Percentiles rank a stretch among this genome's conserved stretches.
These are phyloP conservation scores for Neosilurus hyrtlii DNA, from an alignment of 2,797 vertebrate genomes.

Conservation along the genomic window DNA sequence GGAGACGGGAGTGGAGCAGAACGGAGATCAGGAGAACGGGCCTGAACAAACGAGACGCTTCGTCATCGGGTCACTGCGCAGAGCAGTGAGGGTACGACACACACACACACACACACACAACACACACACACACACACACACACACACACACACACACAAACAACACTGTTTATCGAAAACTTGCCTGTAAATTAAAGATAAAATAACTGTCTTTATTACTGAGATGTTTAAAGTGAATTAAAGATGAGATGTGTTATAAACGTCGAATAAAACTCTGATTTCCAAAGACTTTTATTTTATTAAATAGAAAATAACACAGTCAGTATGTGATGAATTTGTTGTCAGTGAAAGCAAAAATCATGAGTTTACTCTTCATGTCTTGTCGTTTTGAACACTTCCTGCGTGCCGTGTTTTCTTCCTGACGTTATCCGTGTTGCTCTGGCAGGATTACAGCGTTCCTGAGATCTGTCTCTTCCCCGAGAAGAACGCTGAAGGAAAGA, in stretches of 20 bases:
- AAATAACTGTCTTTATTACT: too few species aligned
- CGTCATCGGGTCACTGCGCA: conserved; percentile 79
- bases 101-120: neutral
- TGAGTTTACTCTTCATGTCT: neutral
- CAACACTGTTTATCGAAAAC: neutral
- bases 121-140: neutral
- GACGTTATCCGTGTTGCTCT: neutral
- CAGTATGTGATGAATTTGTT: neutral
- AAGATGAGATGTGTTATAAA: too few species aligned
- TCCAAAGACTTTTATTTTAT: neutral
- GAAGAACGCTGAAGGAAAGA: conserved; percentile 83
- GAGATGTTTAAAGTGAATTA: too few species aligned
- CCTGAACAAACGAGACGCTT: conserved; percentile 64
- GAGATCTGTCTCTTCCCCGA: conserved; percentile 85
- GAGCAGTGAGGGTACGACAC: conserved; percentile 81
- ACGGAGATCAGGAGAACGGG: conserved; percentile 28
- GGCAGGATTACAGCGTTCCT: conserved; percentile 84
- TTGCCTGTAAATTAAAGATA: neutral
- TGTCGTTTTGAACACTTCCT: neutral
- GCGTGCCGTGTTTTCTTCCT: neutral
- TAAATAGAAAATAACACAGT: neutral
- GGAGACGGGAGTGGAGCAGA: conserved; percentile 52
- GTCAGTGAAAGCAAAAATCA: neutral
- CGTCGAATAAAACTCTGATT: neutral
- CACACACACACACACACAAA: neutral